Conservation (phyloP, 92 coral and sea anemone species). For the Parazoanthus atlanticus region DNA sequence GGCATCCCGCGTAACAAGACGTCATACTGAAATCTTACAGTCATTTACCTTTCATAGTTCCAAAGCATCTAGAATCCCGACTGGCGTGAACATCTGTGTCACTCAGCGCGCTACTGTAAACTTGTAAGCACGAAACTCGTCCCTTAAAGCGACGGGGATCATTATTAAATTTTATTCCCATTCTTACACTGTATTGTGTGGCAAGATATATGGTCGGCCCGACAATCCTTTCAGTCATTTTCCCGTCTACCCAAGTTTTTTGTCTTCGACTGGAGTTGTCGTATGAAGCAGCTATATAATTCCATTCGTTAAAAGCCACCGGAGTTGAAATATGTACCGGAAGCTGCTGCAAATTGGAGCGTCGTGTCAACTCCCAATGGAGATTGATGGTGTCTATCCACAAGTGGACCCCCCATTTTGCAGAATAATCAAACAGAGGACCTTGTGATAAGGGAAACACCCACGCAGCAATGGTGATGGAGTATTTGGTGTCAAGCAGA, state of each 20-base stretch:
- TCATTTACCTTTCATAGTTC: constrained; percentile 11
- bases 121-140: constrained; percentile 62
- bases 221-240: neutral
- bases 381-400: neutral
- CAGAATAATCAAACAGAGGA: constrained; percentile 20
- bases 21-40: too few species aligned
- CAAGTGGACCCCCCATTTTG: neutral
- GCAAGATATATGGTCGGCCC: constrained; percentile 35
- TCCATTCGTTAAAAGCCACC: constrained; percentile 26
- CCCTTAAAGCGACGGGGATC: constrained; percentile 50
- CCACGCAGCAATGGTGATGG: constrained; percentile 25
- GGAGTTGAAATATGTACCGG: too few species aligned
- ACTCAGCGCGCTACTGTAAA: constrained; percentile 50
- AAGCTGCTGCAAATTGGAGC: neutral
- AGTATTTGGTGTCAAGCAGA: neutral
- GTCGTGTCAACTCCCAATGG: neutral
- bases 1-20: too few species aligned
- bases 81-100: constrained; percentile 38
- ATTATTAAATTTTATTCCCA: constrained; percentile 1
- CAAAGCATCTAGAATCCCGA: constrained; percentile 10
- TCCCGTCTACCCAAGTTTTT: constrained; percentile 30
- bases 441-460: neutral
- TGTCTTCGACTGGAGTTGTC: constrained; percentile 22
- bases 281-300: constrained; percentile 35
- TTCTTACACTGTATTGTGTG: constrained; percentile 43